phyloP scores from a whole-genome alignment of 2,797 vertebrate genomes.

The Phataginus tricuspis region DNA sequence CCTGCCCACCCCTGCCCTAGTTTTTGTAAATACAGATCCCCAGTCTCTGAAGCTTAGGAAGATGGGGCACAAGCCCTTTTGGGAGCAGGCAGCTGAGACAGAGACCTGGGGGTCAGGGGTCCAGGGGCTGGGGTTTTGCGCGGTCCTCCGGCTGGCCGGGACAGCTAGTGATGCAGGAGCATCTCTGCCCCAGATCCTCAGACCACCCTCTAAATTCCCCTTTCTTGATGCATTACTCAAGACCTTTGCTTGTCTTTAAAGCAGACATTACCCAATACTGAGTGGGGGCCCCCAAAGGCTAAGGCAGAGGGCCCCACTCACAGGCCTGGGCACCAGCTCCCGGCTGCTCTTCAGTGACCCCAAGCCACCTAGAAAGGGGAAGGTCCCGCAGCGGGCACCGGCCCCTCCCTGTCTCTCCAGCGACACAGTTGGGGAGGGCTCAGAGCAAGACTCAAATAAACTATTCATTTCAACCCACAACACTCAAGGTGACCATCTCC shows the following conservation, averaged over 20 bases:
- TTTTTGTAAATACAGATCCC: neutral
- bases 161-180: fast-evolving
- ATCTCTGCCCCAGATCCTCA: no score
- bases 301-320: neutral
- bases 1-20: neutral
- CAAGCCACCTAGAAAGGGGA: neutral
- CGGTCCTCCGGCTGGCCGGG: neutral
- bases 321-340: neutral
- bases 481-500: neutral
- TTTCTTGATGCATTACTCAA: neutral
- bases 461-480: neutral
- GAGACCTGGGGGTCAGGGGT: neutral
- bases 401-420: neutral
- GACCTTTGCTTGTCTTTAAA: neutral
- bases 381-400: neutral
- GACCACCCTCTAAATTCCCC: no score
- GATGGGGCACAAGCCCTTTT: no score
- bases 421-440: neutral
- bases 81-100: no score
- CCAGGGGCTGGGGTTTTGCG: neutral
- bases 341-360: neutral
- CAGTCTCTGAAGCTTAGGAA: fast-evolving
- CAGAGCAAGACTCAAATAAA: neutral
- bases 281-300: neutral
- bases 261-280: fast-evolving